A percentile compares a stretch with the other conserved stretches of the same genome.
phyloP scores from a whole-genome alignment of 1,140 invertebrate species.

The Musca domestica region DNA sequence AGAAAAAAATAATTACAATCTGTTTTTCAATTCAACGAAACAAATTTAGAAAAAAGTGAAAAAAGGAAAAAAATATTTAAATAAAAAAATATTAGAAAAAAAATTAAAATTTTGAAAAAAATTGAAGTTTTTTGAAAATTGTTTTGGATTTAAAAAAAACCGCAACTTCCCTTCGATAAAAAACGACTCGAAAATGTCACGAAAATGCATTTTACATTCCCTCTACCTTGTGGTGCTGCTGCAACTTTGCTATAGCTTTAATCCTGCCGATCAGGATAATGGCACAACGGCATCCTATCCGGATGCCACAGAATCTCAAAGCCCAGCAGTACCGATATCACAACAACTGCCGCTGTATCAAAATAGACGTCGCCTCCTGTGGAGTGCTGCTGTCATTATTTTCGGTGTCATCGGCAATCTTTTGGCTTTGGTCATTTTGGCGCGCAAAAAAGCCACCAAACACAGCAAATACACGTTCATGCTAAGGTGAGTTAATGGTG shows the following conservation, averaged over 20 bases:
- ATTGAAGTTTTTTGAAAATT: too few relatives aligned
- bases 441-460: constrained; percentile 61
- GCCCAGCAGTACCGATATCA: too few relatives aligned
- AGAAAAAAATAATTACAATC: too few relatives aligned
- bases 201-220: background rate
- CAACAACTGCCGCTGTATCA: constrained; percentile 31
- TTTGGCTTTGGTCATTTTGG: constrained; percentile 49
- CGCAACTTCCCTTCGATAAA: too few relatives aligned
- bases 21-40: too few relatives aligned
- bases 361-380: constrained; percentile 34
- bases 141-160: too few relatives aligned
- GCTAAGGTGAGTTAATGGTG: constrained; percentile 58
- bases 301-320: background rate
- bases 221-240: background rate
- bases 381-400: constrained; percentile 35
- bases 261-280: background rate
- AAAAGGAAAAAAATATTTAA: too few relatives aligned
- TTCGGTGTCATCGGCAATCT: constrained; percentile 48
- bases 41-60: too few relatives aligned
- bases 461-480: constrained; percentile 79
- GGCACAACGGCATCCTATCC: background rate
- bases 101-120: too few relatives aligned
- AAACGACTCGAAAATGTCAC: background rate
- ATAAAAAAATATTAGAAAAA: too few relatives aligned
- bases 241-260: constrained; percentile 9